Base-by-base conservation (phyloP, 2,113 vertebrate species). In the Cinclus cinclus region DNA sequence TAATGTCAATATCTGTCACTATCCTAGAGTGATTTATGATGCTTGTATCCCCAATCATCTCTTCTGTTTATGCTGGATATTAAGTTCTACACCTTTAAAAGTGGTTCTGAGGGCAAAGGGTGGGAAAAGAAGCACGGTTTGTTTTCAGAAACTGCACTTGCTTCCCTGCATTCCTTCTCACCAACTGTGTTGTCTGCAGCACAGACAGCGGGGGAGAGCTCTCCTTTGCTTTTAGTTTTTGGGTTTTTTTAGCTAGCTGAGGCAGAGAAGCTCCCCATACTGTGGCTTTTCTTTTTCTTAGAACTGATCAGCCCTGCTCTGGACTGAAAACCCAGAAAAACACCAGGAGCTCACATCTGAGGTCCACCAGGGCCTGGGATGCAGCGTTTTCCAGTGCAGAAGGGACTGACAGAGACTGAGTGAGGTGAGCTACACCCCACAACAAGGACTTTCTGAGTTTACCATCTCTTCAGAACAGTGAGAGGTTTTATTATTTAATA, bases 371-470 rank as follows among this genome's bases (percentile, higher is more conserved):
- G n/a, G 33, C 17, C 5, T 16, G 5, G n/a, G 18, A 37, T 3
- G 0, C 1, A 7, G 46, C n/a, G 30, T 49, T 35, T 69, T 11
- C 25, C 25, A 50, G n/a, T 0, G 2, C n/a, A 21, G 24, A 13
- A 37, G n/a, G 24, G 65, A 50, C 46, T 21, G n/a, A 69, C 4
- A 69, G n/a, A 39, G 20, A 52, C 47, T 30, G 27, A 69, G n/a
- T 1, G 1, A 35, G 46, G 24, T 1, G 2, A 47, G 9, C 44
- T 35, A 20, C 12, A 19, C 9, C 24, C 7, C 33, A 27, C 3
- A 3, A 39, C 14, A 70, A 23, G 11, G 14, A 52, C 27, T 39
- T 16, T 22, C 1, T 23, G 27, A 39, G 39, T 70, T 17, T 52
- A 15, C 10, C 47, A 52, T 70, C 47, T 30, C n/a, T 39, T 39